These are phyloP conservation scores for Calidris pygmaea DNA, from an alignment of 2,113 vertebrate species.

Conservation along the genomic window DNA sequence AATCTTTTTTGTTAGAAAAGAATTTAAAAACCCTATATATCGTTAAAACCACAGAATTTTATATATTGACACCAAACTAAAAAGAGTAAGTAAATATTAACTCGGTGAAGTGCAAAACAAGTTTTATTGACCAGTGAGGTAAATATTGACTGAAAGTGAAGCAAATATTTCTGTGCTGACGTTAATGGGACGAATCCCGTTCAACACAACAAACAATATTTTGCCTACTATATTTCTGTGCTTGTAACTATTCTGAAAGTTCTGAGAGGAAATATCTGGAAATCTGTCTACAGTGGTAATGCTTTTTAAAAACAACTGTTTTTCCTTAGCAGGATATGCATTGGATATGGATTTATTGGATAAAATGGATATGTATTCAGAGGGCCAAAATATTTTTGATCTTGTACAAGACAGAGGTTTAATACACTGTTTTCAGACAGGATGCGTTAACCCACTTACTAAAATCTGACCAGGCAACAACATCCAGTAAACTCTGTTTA, in stretches of 20 bases:
- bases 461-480: not conserved
- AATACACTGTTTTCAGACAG: not conserved
- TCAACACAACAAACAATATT: not conserved
- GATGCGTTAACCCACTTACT: not conserved
- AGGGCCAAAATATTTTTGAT: not conserved
- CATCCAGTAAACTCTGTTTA: not conserved
- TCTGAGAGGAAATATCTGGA: not conserved
- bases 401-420: not conserved
- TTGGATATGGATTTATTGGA: no score
- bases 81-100: slow-evolving; percentile 45
- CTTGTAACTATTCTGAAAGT: not conserved
- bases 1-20: not conserved
- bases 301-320: not conserved
- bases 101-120: slow-evolving; percentile 33
- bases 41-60: not conserved
- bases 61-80: not conserved
- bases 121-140: slow-evolving; percentile 30
- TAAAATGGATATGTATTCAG: not conserved
- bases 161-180: slow-evolving; percentile 50
- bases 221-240: not conserved
- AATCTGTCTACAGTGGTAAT: not conserved
- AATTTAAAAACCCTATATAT: not conserved
- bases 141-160: slow-evolving; percentile 52
- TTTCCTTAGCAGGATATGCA: not conserved
- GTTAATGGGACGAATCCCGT: not conserved